A percentile compares a stretch with the other conserved stretches of the same genome.
phyloP scores from a whole-genome alignment of 2,113 vertebrate species.

The Passer domesticus region DNA sequence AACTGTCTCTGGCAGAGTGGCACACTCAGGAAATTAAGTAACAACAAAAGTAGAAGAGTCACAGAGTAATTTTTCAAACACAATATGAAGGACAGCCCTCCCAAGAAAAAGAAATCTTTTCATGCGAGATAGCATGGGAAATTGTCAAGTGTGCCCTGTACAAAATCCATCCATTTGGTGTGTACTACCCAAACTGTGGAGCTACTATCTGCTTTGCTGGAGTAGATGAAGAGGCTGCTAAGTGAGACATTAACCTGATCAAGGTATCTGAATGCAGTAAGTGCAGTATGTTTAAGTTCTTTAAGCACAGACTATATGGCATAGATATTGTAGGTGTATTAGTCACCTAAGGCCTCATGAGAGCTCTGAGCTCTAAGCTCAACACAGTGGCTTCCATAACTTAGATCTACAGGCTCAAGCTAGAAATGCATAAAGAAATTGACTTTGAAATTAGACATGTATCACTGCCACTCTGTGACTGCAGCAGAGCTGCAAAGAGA shows the following conservation, averaged over 20 bases:
- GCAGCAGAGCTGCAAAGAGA: neutral
- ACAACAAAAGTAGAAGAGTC: neutral
- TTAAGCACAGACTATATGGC: neutral
- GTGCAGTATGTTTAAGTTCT: neutral
- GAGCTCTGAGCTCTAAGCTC: neutral
- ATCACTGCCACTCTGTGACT: neutral
- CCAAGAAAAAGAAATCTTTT: neutral
- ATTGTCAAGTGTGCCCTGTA: neutral
- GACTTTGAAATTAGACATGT: neutral
- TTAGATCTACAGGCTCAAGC: neutral
- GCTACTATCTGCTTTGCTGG: neutral
- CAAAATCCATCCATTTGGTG: neutral
- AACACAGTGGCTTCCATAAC: neutral
- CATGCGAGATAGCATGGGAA: neutral
- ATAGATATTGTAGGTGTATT: neutral
- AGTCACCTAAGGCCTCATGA: neutral
- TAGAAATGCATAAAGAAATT: neutral
- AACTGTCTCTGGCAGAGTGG: neutral
- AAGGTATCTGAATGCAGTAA: neutral
- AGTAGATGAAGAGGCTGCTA: neutral
- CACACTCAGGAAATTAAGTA: neutral
- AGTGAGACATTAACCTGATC: neutral
- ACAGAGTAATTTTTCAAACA: neutral
- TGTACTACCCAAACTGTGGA: neutral
- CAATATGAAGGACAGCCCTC: neutral